Percentiles rank a stretch among this genome's conserved stretches.
These are phyloP conservation scores for Sapajus apella DNA, from an alignment of 2,113 vertebrate genomes.

Conservation along the genomic window DNA sequence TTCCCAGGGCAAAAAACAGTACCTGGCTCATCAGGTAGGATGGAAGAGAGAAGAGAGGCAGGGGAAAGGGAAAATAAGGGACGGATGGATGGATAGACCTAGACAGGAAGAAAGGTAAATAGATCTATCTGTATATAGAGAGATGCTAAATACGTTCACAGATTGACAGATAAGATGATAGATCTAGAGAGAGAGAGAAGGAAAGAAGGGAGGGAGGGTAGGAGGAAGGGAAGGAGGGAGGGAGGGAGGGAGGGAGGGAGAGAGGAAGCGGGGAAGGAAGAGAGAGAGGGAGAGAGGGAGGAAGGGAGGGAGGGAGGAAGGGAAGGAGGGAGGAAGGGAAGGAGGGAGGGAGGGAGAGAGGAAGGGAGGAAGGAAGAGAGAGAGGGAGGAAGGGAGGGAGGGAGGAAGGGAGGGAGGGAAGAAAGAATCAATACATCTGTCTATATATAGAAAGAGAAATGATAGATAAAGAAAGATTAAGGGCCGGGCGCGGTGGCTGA, in stretches of 20 bases:
- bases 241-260: rapidly evolving
- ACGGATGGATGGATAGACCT: too few species aligned
- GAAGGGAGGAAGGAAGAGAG: rapidly evolving
- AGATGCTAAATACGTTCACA: too few species aligned
- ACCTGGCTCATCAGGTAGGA: not conserved
- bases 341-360: rapidly evolving
- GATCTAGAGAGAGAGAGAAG: not conserved
- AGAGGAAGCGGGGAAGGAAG: rapidly evolving
- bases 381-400: too few species aligned
- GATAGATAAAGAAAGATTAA: not conserved
- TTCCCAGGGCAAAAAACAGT: not conserved
- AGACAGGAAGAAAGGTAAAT: not conserved
- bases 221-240: too few species aligned
- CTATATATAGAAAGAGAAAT: too few species aligned
- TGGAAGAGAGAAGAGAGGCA: not conserved
- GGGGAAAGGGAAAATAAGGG: too few species aligned
- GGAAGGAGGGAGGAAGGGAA: too few species aligned
- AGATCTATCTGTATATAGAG: not conserved
- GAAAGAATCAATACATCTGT: too few species aligned
- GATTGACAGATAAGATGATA: not conserved
- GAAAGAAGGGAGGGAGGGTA: not conserved
- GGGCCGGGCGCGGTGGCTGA: too few species aligned
- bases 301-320: too few species aligned
- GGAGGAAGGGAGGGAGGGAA: too few species aligned
- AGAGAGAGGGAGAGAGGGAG: too few species aligned